Conservation (phyloP, 2,797 vertebrate species). For the Myoxocephalus aenaeus region DNA sequence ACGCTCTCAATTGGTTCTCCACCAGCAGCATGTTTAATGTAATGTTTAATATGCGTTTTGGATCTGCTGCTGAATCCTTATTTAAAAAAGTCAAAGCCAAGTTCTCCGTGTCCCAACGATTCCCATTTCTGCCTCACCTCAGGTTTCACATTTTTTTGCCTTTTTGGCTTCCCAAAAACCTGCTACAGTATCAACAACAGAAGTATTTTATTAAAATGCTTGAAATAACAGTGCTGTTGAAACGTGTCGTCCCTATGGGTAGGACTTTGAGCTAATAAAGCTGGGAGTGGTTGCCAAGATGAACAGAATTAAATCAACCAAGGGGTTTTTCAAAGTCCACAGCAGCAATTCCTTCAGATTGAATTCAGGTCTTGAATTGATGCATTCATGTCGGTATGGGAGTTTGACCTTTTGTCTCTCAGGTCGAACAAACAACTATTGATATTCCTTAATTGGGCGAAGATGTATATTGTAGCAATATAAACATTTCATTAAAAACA, state of each 20-base stretch:
- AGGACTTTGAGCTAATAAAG: conserved; percentile 29
- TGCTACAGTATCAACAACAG: conserved; percentile 8
- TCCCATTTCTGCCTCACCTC: conserved; percentile 8
- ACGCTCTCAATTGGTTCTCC: neutral
- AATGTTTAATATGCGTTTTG: conserved; percentile 1
- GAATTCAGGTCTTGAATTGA: conserved; percentile 20
- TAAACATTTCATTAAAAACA: neutral
- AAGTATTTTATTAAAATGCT: conserved; percentile 34
- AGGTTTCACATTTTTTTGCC: neutral
- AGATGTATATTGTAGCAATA: neutral
- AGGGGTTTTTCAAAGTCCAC: conserved; percentile 32
- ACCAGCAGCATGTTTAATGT: neutral
- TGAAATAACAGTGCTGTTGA: conserved; percentile 28
- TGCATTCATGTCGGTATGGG: conserved; percentile 1
- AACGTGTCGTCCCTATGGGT: conserved; percentile 9
- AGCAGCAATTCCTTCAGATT: conserved; percentile 4
- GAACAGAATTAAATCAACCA: conserved; percentile 32
- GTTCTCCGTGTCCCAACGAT: conserved; percentile 1
- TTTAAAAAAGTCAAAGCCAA: conserved; percentile 4
- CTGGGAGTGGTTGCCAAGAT: conserved; percentile 40
- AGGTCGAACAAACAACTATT: neutral
- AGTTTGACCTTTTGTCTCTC: conserved; percentile 5
- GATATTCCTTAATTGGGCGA: neutral
- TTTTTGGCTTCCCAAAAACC: neutral
- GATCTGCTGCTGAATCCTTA: neutral